Evolutionary conservation across 2,888 invertebrate genomes (phyloP), one percentile per base, ranked within the genome.

Genomic region (Tachystola acroxantha): DNA sequence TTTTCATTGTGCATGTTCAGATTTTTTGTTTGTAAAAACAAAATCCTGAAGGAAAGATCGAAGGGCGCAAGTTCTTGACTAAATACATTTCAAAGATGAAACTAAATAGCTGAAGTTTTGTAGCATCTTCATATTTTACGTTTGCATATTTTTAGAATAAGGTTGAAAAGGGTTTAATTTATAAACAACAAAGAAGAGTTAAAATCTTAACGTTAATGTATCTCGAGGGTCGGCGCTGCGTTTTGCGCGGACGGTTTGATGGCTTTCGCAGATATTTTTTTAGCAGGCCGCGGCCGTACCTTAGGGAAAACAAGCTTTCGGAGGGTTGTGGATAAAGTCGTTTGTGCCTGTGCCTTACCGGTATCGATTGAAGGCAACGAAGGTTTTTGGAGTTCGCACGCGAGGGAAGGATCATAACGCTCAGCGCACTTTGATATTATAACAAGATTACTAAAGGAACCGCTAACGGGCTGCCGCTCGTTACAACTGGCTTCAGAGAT

Each of bases 301-400:
- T 59, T 51, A 48, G 58, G 64, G 65, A 67, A 67, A 66, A 70
- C 54, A 61, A 58, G 64, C 67, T 66, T 67, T 70, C 55, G 54
- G 63, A 60, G 68, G 65, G 45, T 49, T 50, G 51, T 60, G 65
- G 63, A 71, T 77, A 76, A 71, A 77, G 77, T 74, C 67, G 73
- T 70, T 74, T 70, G 63, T 67, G 64, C 57, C 58, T 52, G 58
- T 64, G 62, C 59, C 65, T 70, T 68, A 58, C 51, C 57, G 49
- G 55, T 80, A 81, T 80, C 70, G 81, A 81, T 78, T 77, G 65
- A 64, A 65, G 58, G 61, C 57, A 64, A 55, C 54, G 64, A 67
- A 71, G 71, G 71, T 70, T 74, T 72, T 69, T 53, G 59, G 69
- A 75, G 74, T 72, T 69, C 61, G 70, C 76, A 80, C 78, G 80